A percentile compares a stretch with the other conserved stretches of the same genome.
Conservation (phyloP, 2,888 invertebrate genomes). For the Mythimna albipuncta region DNA sequence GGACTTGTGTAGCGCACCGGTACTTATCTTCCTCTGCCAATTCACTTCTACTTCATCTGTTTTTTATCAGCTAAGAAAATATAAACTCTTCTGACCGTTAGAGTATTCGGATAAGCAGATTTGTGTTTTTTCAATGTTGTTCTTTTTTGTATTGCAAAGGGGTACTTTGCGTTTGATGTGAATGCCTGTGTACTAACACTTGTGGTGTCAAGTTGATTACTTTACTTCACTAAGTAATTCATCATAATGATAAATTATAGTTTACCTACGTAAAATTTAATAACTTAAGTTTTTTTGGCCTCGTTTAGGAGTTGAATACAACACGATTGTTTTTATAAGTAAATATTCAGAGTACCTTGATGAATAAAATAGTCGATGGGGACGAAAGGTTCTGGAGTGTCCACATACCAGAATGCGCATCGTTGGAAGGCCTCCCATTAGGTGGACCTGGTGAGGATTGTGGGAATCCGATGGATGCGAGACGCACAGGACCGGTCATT, state of each 20-base stretch:
- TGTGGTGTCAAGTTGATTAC: background rate
- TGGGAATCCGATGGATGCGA: too few species aligned
- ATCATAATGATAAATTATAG: background rate
- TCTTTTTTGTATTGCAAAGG: slow-evolving; percentile 3
- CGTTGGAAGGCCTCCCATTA: too few species aligned
- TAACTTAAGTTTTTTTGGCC: background rate
- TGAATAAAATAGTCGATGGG: background rate
- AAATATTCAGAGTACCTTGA: background rate
- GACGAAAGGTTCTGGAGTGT: too few species aligned
- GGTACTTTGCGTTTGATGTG: slow-evolving; percentile 1
- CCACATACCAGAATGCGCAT: too few species aligned
- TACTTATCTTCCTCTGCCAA: slow-evolving; percentile 24
- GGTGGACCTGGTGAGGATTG: too few species aligned
- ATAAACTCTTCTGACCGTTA: slow-evolving; percentile 11
- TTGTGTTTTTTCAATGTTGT: slow-evolving; percentile 14
- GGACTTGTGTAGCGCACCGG: slow-evolving; percentile 13
- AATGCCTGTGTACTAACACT: background rate
- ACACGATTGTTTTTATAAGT: background rate
- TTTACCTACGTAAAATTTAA: background rate
- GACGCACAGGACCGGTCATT: too few species aligned
- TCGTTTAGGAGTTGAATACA: background rate
- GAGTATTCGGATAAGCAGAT: background rate
- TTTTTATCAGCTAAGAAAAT: slow-evolving; percentile 15
- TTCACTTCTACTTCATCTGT: slow-evolving; percentile 1
- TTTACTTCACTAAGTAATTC: background rate